Conservation (phyloP, 2,113 vertebrate species). For the Mugil cephalus region DNA sequence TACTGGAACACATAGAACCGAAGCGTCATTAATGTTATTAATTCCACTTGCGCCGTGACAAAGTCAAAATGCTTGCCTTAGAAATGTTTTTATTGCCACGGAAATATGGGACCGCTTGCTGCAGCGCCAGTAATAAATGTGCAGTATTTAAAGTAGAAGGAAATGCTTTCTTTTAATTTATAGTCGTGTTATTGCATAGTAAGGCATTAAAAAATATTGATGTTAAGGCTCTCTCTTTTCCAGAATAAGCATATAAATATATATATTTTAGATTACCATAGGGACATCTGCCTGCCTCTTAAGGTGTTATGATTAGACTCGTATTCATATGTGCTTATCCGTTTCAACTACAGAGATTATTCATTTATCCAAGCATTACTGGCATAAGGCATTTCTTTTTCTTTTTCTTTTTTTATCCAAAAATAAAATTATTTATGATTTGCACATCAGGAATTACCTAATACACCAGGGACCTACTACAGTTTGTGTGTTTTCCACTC, state of each 20-base stretch:
- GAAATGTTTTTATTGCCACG: not conserved
- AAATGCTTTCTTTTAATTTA: conserved; percentile 32
- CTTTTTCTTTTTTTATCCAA: not conserved
- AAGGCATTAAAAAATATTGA: conserved; percentile 44
- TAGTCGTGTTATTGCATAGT: conserved; percentile 18
- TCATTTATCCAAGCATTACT: conserved; percentile 48
- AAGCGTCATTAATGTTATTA: conserved; percentile 8
- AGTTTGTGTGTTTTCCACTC: not conserved
- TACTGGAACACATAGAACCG: not conserved
- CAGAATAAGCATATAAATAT: conserved; percentile 15
- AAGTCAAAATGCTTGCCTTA: not conserved
- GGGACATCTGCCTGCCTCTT: conserved; percentile 18
- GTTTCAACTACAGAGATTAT: conserved; percentile 46
- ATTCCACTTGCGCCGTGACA: not conserved
- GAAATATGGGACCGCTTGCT: not conserved
- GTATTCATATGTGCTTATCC: conserved; percentile 24
- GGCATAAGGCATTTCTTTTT: not conserved
- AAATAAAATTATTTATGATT: conserved; percentile 34
- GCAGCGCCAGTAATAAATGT: conserved; percentile 15
- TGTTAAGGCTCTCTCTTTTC: conserved; percentile 35
- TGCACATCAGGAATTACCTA: conserved; percentile 1
- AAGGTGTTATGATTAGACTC: conserved; percentile 46
- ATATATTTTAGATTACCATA: conserved; percentile 5
- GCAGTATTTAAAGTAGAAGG: not conserved
- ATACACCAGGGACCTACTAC: conserved; percentile 9